Evolutionary conservation across 2,113 vertebrate species (phyloP).

Genomic region (Pluvialis apricaria): DNA sequence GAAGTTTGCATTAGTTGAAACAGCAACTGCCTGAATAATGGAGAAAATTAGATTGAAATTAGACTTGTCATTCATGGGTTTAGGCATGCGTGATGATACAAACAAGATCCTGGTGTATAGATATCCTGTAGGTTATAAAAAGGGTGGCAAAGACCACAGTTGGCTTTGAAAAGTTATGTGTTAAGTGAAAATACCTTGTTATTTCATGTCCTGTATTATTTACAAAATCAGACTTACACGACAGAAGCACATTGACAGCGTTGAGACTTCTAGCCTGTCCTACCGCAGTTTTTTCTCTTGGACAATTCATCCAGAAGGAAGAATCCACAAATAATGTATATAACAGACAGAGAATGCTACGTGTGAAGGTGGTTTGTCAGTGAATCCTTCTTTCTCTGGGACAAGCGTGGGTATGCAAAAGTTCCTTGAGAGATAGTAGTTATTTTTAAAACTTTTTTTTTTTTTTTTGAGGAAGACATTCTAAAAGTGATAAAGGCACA

Average conservation of each 20-base stretch:
- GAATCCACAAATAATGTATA: neutral
- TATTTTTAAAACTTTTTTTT: neutral
- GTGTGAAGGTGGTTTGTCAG: neutral
- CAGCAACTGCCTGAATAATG: neutral
- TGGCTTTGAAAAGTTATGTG: neutral
- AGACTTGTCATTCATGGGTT: neutral
- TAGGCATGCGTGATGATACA: neutral
- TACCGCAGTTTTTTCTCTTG: neutral
- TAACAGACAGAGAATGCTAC: neutral
- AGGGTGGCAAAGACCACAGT: neutral
- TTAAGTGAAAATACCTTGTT: neutral
- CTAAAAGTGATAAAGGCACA: neutral
- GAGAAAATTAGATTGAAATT: neutral
- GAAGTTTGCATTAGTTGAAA: neutral
- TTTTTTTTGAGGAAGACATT: neutral
- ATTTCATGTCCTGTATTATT: neutral
- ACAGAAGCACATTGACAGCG: neutral
- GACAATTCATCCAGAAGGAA: neutral
- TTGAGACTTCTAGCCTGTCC: neutral
- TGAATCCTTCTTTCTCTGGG: neutral
- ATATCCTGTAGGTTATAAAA: neutral
- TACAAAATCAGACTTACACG: neutral
- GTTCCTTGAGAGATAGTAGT: neutral
- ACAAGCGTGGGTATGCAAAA: neutral
- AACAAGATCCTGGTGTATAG: neutral